A percentile compares a stretch with the other conserved stretches of the same genome.
Conservation (phyloP, 2,888 invertebrate genomes). For the Osmoderma eremita region DNA sequence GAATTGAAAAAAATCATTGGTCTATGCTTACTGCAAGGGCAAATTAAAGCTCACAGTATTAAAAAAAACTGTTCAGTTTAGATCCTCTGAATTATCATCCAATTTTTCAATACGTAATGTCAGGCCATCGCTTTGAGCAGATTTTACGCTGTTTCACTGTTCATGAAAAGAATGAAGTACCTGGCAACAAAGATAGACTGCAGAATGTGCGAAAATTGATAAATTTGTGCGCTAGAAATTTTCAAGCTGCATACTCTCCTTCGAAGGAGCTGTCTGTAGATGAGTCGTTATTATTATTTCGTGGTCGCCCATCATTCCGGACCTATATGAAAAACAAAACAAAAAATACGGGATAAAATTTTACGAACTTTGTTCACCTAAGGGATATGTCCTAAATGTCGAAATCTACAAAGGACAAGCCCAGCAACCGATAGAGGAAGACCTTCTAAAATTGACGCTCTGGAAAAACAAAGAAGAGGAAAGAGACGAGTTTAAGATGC, state of each 20-base stretch:
- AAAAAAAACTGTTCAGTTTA: not conserved
- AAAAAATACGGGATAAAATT: conserved; percentile 51
- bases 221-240: conserved; percentile 41
- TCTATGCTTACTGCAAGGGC: conserved; percentile 36
- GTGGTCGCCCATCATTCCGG: conserved; percentile 47
- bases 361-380: conserved; percentile 46
- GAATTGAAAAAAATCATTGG: conserved; percentile 44
- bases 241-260: conserved; percentile 43
- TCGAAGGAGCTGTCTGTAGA: conserved; percentile 47
- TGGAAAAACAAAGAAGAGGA: too few species aligned
- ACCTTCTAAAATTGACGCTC: too few species aligned
- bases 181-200: not conserved
- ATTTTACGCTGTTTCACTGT: conserved; percentile 40
- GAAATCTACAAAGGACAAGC: conserved; percentile 43
- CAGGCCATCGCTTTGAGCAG: conserved; percentile 32
- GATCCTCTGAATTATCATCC: too few species aligned
- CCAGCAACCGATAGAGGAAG: too few species aligned
- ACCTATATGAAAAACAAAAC: conserved; percentile 49
- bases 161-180: not conserved
- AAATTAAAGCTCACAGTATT: not conserved
- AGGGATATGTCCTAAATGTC: conserved; percentile 49
- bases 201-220: conserved; percentile 40
- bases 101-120: not conserved
- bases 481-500: too few species aligned
- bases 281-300: conserved; percentile 47